Conservation (phyloP, 2,113 vertebrate genomes). For the Elaphurus davidianus region DNA sequence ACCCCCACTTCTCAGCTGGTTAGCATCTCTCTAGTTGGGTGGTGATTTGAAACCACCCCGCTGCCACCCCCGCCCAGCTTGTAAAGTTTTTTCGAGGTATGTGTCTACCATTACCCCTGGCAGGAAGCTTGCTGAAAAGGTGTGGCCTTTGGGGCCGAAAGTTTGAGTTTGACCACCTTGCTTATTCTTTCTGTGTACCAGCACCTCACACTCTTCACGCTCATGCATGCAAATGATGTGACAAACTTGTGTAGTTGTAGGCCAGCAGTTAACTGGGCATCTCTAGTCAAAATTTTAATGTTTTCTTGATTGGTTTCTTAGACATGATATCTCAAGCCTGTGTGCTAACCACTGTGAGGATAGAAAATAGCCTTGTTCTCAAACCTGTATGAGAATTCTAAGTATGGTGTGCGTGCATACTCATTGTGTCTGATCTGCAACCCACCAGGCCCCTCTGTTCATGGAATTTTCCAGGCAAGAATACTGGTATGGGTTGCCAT, state of each 20-base stretch:
- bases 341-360: neutral
- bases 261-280: neutral
- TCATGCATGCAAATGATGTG: neutral
- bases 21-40: neutral
- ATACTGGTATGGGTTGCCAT: neutral
- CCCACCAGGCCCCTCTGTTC: neutral
- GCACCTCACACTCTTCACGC: neutral
- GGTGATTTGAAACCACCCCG: neutral
- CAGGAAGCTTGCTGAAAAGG: neutral
- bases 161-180: neutral
- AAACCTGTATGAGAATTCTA: neutral
- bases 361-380: neutral
- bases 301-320: neutral
- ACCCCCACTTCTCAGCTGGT: neutral
- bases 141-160: conserved; percentile 3
- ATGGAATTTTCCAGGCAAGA: neutral
- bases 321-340: neutral
- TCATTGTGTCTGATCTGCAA: neutral
- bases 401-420: neutral
- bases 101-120: neutral
- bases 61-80: neutral
- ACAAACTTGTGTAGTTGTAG: neutral
- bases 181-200: neutral
- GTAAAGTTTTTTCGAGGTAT: neutral
- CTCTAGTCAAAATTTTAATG: neutral